Conservation (phyloP, 2,888 invertebrate genomes). For the Slavum lentiscoides region DNA sequence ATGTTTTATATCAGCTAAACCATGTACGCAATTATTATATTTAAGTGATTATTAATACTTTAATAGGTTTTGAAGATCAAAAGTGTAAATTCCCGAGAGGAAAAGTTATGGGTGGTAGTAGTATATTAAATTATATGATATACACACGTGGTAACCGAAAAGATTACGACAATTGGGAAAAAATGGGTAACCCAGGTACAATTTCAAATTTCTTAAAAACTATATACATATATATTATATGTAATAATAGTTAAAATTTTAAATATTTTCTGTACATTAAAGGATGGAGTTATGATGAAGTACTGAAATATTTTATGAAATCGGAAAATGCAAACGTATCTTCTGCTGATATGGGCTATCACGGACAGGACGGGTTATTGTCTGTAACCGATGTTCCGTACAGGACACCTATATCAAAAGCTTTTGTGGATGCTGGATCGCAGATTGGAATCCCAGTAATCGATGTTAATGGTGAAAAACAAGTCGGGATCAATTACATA, state of each 20-base stretch:
- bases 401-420: slow-evolving; percentile 66
- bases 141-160: slow-evolving; percentile 72
- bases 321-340: slow-evolving; percentile 72
- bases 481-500: slow-evolving; percentile 67
- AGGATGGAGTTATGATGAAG: slow-evolving; percentile 75
- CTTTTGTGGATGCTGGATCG: slow-evolving; percentile 68
- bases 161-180: slow-evolving; percentile 79
- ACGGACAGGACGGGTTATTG: slow-evolving; percentile 65
- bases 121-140: slow-evolving; percentile 80
- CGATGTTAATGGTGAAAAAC: slow-evolving; percentile 68
- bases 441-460: slow-evolving; percentile 66
- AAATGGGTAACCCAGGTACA: slow-evolving; percentile 68
- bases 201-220: too few species aligned
- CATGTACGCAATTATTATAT: neutral
- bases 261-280: neutral
- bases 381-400: slow-evolving; percentile 65
- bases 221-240: too few species aligned
- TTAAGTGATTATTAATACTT: neutral
- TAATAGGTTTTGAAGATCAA: slow-evolving; percentile 50
- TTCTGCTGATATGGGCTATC: slow-evolving; percentile 64
- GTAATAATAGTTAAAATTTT: neutral
- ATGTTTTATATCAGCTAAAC: too few species aligned
- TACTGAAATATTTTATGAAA: slow-evolving; percentile 77
- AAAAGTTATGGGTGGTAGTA: slow-evolving; percentile 80
- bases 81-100: slow-evolving; percentile 61